Base-by-base conservation (phyloP, 2,888 invertebrate genomes). In the Dyspetes luteomarginatus region DNA sequence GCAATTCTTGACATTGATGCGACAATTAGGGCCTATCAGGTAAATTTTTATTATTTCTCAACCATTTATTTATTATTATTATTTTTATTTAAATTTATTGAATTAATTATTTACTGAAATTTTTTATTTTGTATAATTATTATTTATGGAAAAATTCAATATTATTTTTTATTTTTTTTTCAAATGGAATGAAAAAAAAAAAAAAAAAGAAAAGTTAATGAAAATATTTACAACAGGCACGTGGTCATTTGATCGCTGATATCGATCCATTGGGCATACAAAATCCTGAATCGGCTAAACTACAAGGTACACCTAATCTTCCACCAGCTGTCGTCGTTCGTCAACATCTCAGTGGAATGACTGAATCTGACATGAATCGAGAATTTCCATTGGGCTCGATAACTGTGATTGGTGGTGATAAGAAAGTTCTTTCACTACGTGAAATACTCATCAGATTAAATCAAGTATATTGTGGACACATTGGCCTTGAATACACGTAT, bases 171-270 rank as follows among this genome's bases (percentile, higher is more conserved):
- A n/a, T n/a, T n/a, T n/a, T n/a, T n/a, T n/a, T n/a, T n/a, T n/a
- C n/a, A n/a, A n/a, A n/a, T n/a, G n/a, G n/a, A n/a, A n/a, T n/a
- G n/a, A n/a, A n/a, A n/a, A n/a, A 30, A 30, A 7, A 12, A 36
- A 36, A 36, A 48, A 48, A 2, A 15, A 15, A 45, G 22, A 5
- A 64, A 30, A 26, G 50, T 41, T 52, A 41, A n/a, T 19, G 12
- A 28, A 12, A 62, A 22, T 36, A 9, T 7, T 28, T 5, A 60
- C 12, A 52, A 19, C 94, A 98, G 97, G 93, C 95, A 84, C 95
- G 97, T 84, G 97, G 97, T 76, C 97, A 97, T 92, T 94, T 97
- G 88, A 94, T 96, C 86, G 96, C 97, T 55, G 95, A 96, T 90
- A 93, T 96, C 84, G 98, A 98, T 92, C 98, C 98, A 3, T 93